Evolutionary conservation across 2,888 invertebrate species (phyloP).

Genomic region (Lithophane semibrunnea): DNA sequence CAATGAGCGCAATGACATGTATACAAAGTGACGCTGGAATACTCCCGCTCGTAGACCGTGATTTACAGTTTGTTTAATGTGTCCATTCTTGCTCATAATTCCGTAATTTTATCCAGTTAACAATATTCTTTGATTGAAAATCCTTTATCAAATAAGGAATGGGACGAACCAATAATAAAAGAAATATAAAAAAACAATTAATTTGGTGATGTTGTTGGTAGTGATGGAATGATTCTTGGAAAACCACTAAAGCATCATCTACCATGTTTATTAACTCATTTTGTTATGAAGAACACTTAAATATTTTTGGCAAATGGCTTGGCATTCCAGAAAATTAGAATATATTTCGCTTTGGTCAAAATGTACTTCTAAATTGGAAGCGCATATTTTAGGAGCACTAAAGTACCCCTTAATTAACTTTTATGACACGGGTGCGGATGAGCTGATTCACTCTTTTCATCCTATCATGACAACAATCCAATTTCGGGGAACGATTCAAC

Average conservation of each 20-base stretch:
- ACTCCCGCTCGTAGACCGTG: conserved; percentile 14
- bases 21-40: conserved; percentile 42
- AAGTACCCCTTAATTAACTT: conserved; percentile 22
- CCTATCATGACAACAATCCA: conserved; percentile 33
- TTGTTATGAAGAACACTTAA: background rate
- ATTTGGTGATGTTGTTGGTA: background rate
- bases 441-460: conserved; percentile 25
- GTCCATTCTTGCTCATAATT: conserved; percentile 14
- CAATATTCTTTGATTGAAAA: background rate
- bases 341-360: conserved; percentile 2
- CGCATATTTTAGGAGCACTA: background rate
- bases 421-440: background rate
- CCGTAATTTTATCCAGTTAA: conserved; percentile 5
- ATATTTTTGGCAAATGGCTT: background rate
- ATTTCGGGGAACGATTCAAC: conserved; percentile 44
- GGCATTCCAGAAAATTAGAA: background rate
- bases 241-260: background rate
- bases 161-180: background rate
- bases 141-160: background rate
- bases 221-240: background rate
- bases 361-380: conserved; percentile 4
- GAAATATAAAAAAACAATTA: background rate
- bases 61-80: conserved; percentile 37
- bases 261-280: background rate
- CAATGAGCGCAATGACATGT: conserved; percentile 50